Conservation (phyloP, 2,888 invertebrate species). For the Dexiosoma caninum region DNA sequence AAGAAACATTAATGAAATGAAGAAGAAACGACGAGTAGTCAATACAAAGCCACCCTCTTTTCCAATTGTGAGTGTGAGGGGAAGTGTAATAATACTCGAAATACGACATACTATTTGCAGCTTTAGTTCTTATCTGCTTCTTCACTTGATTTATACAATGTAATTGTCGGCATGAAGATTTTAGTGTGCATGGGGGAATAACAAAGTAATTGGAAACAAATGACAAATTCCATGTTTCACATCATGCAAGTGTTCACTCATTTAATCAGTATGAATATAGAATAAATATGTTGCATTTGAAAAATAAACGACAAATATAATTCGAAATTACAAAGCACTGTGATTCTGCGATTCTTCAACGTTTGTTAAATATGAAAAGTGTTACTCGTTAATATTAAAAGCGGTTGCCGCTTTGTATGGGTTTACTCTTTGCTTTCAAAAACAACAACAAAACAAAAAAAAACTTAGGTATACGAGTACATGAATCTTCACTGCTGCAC, state of each 20-base stretch:
- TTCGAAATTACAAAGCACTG: too few species aligned
- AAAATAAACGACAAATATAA: too few species aligned
- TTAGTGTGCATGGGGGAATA: constrained; percentile 33
- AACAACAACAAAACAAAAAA: too few species aligned
- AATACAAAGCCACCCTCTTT: constrained; percentile 21
- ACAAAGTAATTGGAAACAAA: constrained; percentile 62
- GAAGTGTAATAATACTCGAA: constrained; percentile 5
- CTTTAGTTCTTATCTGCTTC: not conserved
- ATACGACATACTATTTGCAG: not conserved
- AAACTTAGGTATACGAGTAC: too few species aligned
- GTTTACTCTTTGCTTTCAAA: too few species aligned
- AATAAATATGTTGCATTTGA: not conserved
- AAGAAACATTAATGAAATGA: not conserved
- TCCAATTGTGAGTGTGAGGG: not conserved
- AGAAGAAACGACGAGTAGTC: not conserved
- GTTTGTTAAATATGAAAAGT: too few species aligned
- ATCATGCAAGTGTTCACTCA: constrained; percentile 33
- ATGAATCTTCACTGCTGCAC: too few species aligned
- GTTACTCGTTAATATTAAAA: too few species aligned
- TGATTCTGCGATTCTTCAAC: too few species aligned
- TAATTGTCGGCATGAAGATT: constrained; percentile 39
- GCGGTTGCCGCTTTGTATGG: too few species aligned
- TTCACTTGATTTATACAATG: constrained; percentile 46
- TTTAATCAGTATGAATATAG: constrained; percentile 10
- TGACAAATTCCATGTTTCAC: constrained; percentile 32